A percentile compares a stretch with the other conserved stretches of the same genome.
These are phyloP conservation scores for Typhlichthys eigenmanni DNA, from an alignment of 2,797 vertebrate species.

Conservation along the genomic window DNA sequence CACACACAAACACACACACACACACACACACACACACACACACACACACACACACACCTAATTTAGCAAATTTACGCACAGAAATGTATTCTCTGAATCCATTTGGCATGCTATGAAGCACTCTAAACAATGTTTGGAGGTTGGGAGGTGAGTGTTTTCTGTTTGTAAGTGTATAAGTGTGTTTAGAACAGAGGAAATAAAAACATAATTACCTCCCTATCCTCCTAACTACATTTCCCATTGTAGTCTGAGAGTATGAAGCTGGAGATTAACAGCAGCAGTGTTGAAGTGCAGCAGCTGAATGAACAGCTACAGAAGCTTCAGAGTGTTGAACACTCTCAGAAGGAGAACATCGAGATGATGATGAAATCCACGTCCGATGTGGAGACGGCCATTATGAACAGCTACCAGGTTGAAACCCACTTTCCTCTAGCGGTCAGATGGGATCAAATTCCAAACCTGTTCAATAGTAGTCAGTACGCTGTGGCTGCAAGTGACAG, in stretches of 20 bases:
- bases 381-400: slow-evolving; percentile 82
- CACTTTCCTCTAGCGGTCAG: not conserved
- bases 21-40: too few species aligned
- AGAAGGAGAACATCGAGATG: slow-evolving; percentile 83
- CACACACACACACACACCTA: too few species aligned
- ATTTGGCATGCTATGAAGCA: too few species aligned
- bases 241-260: slow-evolving; percentile 85
- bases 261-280: slow-evolving; percentile 82
- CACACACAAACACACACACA: too few species aligned
- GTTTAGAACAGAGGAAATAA: not conserved
- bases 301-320: slow-evolving; percentile 84
- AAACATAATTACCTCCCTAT: not conserved
- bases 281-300: slow-evolving; percentile 76
- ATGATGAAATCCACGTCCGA: slow-evolving; percentile 87
- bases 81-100: too few species aligned
- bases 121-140: too few species aligned
- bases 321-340: slow-evolving; percentile 81
- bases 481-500: too few species aligned
- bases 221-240: not conserved
- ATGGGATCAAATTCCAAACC: not conserved
- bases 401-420: slow-evolving; percentile 79
- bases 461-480: too few species aligned
- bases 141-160: too few species aligned
- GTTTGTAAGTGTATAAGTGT: too few species aligned
- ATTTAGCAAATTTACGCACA: too few species aligned